Conservation (phyloP, 2,888 invertebrate genomes). For the Idaea aversata region DNA sequence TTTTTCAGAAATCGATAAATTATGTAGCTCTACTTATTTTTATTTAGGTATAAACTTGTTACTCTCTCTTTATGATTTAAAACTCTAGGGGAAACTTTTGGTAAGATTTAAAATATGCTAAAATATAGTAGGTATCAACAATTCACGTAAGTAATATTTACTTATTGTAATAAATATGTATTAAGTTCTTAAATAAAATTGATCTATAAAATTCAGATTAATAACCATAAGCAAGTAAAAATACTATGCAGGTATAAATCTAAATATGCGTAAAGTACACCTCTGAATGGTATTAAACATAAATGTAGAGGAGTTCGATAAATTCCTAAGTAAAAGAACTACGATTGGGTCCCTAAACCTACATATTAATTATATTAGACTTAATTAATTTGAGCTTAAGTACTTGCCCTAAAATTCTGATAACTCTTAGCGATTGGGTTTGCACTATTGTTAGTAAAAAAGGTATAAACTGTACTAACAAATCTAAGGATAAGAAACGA, state of each 20-base stretch:
- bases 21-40: neutral
- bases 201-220: neutral
- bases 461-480: neutral
- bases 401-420: neutral
- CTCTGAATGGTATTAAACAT: neutral
- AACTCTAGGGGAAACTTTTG: neutral
- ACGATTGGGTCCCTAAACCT: too few species aligned
- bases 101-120: neutral
- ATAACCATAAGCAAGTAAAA: too few species aligned
- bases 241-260: too few species aligned
- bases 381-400: too few species aligned
- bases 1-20: neutral
- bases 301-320: neutral
- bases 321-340: too few species aligned
- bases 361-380: too few species aligned
- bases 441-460: neutral
- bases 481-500: neutral
- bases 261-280: too few species aligned
- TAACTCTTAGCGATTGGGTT: neutral
- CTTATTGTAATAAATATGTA: neutral
- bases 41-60: neutral
- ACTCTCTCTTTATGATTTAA: neutral
- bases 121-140: neutral
- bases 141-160: neutral
- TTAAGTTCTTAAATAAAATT: too few species aligned